These are phyloP conservation scores for Stigmatopora argus DNA, from an alignment of 2,113 vertebrate species.

Conservation along the genomic window DNA sequence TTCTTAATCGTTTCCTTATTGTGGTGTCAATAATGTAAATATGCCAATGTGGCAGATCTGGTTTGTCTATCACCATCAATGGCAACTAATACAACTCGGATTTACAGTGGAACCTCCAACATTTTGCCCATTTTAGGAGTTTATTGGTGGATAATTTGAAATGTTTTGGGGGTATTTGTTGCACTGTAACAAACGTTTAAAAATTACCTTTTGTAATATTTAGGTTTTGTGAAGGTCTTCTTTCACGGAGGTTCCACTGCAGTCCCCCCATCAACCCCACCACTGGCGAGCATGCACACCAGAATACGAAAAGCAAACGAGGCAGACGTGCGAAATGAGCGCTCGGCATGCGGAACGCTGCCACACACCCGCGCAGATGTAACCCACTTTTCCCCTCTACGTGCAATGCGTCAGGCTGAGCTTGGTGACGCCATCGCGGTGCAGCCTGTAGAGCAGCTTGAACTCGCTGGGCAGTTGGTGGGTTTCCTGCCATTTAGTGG, in stretches of 20 bases:
- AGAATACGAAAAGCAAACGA: slow-evolving; percentile 13
- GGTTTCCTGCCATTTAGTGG: slow-evolving; percentile 98
- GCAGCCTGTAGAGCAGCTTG: slow-evolving; percentile 93
- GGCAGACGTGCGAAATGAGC: slow-evolving; percentile 23
- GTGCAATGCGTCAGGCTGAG: slow-evolving; percentile 90
- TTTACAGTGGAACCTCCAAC: no score
- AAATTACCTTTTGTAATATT: no score
- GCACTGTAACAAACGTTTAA: no score
- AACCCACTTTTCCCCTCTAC: slow-evolving; percentile 51
- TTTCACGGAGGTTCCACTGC: background rate
- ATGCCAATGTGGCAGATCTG: no score
- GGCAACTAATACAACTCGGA: no score
- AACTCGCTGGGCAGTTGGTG: slow-evolving; percentile 98
- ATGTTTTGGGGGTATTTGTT: no score
- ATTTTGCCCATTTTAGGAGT: no score
- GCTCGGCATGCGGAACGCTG: slow-evolving; percentile 16
- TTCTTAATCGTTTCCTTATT: no score
- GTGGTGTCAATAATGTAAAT: no score
- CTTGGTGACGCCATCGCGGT: slow-evolving; percentile 87
- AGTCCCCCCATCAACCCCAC: background rate
- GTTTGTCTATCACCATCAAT: no score
- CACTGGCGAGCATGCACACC: background rate
- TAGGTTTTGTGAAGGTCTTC: no score
- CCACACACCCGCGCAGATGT: slow-evolving; percentile 33
- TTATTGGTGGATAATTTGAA: no score